phyloP scores from a whole-genome alignment of 1,140 invertebrate species.

The Helicoverpa armigera region DNA sequence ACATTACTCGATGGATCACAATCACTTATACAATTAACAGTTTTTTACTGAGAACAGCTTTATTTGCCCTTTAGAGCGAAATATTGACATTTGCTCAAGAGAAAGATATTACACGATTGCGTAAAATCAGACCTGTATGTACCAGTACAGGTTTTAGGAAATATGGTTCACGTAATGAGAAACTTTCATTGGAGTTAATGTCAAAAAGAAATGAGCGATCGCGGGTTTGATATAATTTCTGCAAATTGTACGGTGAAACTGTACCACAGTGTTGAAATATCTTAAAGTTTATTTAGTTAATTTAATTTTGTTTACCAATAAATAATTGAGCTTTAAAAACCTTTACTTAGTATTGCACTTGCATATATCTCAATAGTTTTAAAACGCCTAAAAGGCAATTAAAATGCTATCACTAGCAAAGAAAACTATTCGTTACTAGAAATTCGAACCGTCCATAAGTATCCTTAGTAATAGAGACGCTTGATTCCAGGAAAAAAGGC shows the following conservation, averaged over 20 bases:
- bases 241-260: constrained; percentile 29
- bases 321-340: too few species aligned
- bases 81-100: constrained; percentile 47
- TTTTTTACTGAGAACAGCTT: constrained; percentile 16
- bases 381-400: too few species aligned
- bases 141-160: constrained; percentile 26
- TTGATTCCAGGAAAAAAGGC: background rate
- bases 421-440: background rate
- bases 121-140: constrained; percentile 23
- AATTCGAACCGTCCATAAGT: background rate
- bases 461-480: background rate
- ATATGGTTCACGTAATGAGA: constrained; percentile 40
- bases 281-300: too few species aligned
- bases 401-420: background rate
- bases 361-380: too few species aligned
- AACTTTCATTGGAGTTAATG: constrained; percentile 34
- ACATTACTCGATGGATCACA: background rate
- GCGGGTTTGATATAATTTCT: constrained; percentile 34
- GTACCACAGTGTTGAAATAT: background rate
- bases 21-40: constrained; percentile 1
- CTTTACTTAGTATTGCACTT: too few species aligned
- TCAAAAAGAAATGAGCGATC: constrained; percentile 48
- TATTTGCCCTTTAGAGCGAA: constrained; percentile 40
- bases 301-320: too few species aligned
- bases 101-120: constrained; percentile 41